Evolutionary conservation across 1,140 invertebrate species (phyloP).

Genomic region (Limonius californicus): DNA sequence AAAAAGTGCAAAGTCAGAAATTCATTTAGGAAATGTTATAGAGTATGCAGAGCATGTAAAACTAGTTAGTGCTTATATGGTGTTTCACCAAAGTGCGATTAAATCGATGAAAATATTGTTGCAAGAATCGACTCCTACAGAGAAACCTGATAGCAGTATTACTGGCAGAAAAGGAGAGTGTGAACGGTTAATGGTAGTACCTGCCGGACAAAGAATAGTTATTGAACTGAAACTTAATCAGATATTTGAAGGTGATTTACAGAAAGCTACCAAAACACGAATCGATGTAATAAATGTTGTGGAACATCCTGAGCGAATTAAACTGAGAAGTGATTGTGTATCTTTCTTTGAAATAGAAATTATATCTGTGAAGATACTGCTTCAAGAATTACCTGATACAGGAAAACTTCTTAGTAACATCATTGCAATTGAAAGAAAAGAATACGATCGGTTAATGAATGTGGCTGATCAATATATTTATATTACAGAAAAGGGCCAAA

Average conservation of each 20-base stretch:
- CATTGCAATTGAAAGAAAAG: background rate
- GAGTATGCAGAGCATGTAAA: too few species aligned
- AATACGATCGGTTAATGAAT: background rate
- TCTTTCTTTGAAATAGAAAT: background rate
- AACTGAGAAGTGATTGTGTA: background rate
- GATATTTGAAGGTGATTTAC: slow-evolving; percentile 16
- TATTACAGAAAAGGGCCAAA: slow-evolving; percentile 1
- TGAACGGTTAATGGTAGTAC: too few species aligned
- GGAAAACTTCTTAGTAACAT: background rate
- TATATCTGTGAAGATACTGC: background rate
- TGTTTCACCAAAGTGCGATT: too few species aligned
- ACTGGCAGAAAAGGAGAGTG: too few species aligned
- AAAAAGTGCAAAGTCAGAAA: too few species aligned
- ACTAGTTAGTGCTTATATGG: too few species aligned
- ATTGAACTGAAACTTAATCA: slow-evolving; percentile 7
- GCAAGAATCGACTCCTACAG: too few species aligned
- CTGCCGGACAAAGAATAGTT: slow-evolving; percentile 17
- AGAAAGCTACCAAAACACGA: background rate
- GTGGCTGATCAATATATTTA: slow-evolving; percentile 3
- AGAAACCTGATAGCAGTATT: too few species aligned
- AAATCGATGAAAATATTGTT: too few species aligned
- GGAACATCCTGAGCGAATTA: background rate
- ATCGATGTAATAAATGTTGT: background rate
- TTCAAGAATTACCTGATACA: background rate
- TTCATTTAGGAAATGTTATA: too few species aligned